Conservation (phyloP, 2,797 vertebrate genomes). For the Balearica regulorum region DNA sequence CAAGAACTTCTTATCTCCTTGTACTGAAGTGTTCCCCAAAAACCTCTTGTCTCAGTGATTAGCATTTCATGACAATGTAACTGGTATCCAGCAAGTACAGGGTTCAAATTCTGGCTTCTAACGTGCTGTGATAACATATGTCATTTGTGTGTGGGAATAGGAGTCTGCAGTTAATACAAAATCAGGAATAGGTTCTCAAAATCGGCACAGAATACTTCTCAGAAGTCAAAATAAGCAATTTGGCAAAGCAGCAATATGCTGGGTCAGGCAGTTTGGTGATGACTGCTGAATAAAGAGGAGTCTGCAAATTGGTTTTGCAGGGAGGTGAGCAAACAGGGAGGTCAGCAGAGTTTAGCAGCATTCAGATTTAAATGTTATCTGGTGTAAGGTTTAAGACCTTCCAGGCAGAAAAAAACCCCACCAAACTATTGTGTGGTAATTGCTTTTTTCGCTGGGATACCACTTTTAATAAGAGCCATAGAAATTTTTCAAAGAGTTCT, state of each 20-base stretch:
- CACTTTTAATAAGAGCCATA: neutral
- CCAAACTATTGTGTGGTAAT: neutral
- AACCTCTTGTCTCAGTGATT: neutral
- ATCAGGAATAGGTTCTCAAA: neutral
- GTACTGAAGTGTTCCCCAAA: neutral
- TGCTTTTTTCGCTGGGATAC: neutral
- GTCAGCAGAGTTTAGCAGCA: neutral
- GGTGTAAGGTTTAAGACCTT: neutral
- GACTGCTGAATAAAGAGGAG: neutral
- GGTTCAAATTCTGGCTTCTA: neutral
- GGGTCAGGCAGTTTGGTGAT: neutral
- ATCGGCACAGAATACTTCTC: neutral
- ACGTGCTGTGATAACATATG: accelerated
- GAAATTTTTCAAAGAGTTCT: neutral
- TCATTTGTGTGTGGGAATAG: neutral
- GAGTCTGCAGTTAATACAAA: neutral
- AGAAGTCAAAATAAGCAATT: neutral
- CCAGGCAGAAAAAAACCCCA: neutral
- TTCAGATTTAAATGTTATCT: neutral
- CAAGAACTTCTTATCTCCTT: neutral
- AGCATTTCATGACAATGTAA: neutral
- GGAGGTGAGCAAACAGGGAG: neutral
- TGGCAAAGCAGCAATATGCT: neutral
- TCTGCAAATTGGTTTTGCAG: neutral
- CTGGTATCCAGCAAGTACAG: neutral